Conservation (phyloP, 2,797 vertebrate species). For the Poeciliopsis paucimaculata region DNA sequence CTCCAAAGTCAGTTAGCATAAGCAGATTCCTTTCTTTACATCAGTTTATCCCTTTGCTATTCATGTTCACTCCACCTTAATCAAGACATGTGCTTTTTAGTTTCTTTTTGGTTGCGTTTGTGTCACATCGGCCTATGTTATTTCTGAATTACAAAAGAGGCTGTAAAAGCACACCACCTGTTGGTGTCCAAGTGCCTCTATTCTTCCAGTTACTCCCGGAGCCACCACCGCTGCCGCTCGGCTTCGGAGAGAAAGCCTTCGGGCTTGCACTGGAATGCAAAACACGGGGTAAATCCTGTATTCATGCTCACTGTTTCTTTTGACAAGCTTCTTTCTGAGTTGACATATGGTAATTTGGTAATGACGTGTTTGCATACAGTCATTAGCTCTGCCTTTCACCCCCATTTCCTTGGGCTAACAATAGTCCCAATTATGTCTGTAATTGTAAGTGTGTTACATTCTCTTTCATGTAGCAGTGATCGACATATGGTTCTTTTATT, state of each 20-base stretch:
- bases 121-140: constrained; percentile 42
- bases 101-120: constrained; percentile 1
- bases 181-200: constrained; percentile 78
- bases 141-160: constrained; percentile 62
- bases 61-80: constrained; percentile 17
- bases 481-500: constrained; percentile 68
- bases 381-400: constrained; percentile 80
- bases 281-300: constrained; percentile 74
- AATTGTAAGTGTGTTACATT: constrained; percentile 74
- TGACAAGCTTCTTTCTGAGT: constrained; percentile 77
- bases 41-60: constrained; percentile 9
- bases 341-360: constrained; percentile 82
- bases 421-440: constrained; percentile 79
- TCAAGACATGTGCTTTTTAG: constrained; percentile 20
- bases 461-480: constrained; percentile 72
- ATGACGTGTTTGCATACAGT: constrained; percentile 80
- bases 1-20: constrained; percentile 9
- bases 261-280: constrained; percentile 73
- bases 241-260: constrained; percentile 68
- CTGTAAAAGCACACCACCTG: constrained; percentile 84
- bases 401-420: constrained; percentile 78
- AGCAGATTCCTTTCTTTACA: neutral
- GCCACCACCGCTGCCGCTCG: constrained; percentile 53
- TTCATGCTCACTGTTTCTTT: constrained; percentile 74
- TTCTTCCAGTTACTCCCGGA: constrained; percentile 62